Conservation (phyloP, 2,113 vertebrate genomes). For the Carassius auratus region DNA sequence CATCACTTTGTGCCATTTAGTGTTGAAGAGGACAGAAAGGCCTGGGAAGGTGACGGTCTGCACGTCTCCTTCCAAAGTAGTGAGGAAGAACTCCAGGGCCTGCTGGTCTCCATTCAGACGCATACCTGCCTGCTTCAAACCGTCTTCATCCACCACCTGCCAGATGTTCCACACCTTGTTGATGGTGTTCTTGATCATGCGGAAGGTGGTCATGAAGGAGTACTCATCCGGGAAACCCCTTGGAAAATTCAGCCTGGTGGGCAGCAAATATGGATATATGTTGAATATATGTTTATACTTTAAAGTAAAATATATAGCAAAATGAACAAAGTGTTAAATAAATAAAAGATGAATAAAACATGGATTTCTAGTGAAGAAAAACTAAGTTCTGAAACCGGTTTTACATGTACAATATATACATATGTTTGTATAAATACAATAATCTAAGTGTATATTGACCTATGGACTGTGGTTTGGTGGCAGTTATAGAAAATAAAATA, state of each 20-base stretch:
- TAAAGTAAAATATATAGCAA: too few relatives aligned
- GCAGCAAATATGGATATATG: neutral
- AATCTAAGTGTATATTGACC: neutral
- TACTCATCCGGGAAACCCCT: constrained; percentile 81
- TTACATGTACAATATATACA: too few relatives aligned
- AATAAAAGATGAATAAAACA: too few relatives aligned
- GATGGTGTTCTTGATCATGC: constrained; percentile 81
- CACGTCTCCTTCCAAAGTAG: constrained; percentile 74
- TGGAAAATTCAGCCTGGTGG: constrained; percentile 77
- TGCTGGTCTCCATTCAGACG: constrained; percentile 80
- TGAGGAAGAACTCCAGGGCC: constrained; percentile 81
- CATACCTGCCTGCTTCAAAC: constrained; percentile 77
- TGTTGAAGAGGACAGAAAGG: constrained; percentile 81
- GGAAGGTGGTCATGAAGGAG: constrained; percentile 82
- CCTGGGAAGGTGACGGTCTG: constrained; percentile 79
- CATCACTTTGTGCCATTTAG: constrained; percentile 85
- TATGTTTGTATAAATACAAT: too few relatives aligned
- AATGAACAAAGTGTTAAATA: too few relatives aligned
- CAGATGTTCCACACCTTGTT: constrained; percentile 83
- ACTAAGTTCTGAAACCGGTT: too few relatives aligned
- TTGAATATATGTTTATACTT: neutral
- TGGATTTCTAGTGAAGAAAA: too few relatives aligned
- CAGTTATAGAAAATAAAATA: neutral
- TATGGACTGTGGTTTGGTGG: neutral
- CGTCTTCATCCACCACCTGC: constrained; percentile 80